Conservation (phyloP, 1,140 invertebrate genomes). For the Anoplolepis gracilipes region DNA sequence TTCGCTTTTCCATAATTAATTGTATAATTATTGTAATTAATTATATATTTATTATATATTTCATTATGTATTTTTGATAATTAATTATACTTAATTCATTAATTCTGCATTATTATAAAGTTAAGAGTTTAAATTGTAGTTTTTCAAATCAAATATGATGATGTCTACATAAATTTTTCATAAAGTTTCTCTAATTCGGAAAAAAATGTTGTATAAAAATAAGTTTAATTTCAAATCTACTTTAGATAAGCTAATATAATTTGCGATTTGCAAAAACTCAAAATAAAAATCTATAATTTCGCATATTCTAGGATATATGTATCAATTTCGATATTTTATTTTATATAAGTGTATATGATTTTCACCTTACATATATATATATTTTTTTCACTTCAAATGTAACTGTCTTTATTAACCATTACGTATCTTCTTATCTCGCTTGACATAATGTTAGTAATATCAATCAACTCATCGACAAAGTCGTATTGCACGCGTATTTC, state of each 20-base stretch:
- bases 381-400: not conserved
- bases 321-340: too few relatives aligned
- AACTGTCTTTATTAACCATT: not conserved
- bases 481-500: not conserved
- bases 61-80: too few relatives aligned
- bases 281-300: too few relatives aligned
- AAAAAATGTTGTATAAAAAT: not conserved
- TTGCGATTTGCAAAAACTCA: too few relatives aligned
- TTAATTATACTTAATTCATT: constrained; percentile 17
- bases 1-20: too few relatives aligned
- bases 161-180: not conserved
- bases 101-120: not conserved
- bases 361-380: too few relatives aligned
- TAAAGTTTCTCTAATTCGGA: not conserved
- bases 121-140: not conserved
- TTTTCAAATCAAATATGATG: not conserved
- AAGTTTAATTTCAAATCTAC: not conserved
- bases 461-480: not conserved
- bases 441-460: not conserved
- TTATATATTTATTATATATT: too few relatives aligned
- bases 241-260: too few relatives aligned
- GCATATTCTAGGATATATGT: too few relatives aligned
- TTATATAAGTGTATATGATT: too few relatives aligned
- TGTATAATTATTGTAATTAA: too few relatives aligned
- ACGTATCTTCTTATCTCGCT: not conserved